Percentiles rank a stretch among this genome's conserved stretches.
Conservation (phyloP, 1,140 invertebrate genomes). For the Eupeodes corollae region DNA sequence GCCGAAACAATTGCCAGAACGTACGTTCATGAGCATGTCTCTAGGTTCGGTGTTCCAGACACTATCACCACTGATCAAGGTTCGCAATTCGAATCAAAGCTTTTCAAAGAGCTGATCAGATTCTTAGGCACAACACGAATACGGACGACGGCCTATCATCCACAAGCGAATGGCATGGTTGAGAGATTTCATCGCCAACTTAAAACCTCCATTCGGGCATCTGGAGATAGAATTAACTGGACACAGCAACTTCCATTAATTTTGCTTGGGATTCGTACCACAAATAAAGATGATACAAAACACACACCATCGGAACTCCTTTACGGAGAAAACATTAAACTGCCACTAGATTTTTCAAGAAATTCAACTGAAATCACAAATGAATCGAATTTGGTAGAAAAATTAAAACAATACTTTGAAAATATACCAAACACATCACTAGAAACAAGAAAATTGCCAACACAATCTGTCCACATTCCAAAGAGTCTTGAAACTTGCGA, state of each 20-base stretch:
- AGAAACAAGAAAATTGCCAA: no score
- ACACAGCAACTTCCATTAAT: conserved; percentile 29
- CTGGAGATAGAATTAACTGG: conserved; percentile 24
- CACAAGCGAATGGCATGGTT: conserved; percentile 34
- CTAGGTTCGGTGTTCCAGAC: conserved; percentile 24
- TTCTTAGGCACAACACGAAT: conserved; percentile 12
- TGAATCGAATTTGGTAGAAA: no score
- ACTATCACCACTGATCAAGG: conserved; percentile 31
- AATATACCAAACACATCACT: no score
- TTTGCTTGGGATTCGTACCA: conserved; percentile 32
- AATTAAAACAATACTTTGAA: no score
- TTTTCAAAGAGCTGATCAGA: conserved; percentile 15
- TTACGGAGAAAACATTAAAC: no score
- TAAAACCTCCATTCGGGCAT: conserved; percentile 11
- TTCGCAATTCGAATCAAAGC: conserved; percentile 12
- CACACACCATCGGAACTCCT: no score
- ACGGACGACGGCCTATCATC: conserved; percentile 36
- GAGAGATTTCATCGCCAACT: conserved; percentile 32
- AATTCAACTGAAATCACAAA: no score
- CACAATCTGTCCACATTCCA: no score
- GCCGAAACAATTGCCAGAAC: conserved; percentile 24
- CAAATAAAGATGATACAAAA: conserved; percentile 28
- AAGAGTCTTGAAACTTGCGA: no score
- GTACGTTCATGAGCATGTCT: conserved; percentile 28
- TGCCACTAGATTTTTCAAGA: no score